Evolutionary conservation across 2,113 vertebrate species (phyloP), one percentile per base, ranked within the genome.

Genomic region (Reinhardtius hippoglossoides): DNA sequence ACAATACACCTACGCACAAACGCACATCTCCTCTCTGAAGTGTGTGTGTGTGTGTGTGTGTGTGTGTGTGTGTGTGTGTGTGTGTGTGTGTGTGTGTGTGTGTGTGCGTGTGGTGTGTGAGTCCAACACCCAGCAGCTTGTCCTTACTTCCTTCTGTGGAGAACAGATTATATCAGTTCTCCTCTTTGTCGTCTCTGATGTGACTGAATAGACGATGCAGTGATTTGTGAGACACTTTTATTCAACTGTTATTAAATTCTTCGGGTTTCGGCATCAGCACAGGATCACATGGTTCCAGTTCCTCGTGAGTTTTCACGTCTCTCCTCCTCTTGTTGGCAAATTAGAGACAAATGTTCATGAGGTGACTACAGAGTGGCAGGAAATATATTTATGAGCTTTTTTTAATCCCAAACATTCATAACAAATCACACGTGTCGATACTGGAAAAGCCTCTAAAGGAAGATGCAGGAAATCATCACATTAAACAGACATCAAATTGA

Each of bases 121-220:
- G 35, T 65, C 21, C 74, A 15, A 72, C 63, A 67, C 55, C 44
- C 46, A 42, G 31, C 68, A 76, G 31, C 35, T 40, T 60, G 67
- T 78, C 67, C 70, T 77, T 63, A 80, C 58, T 83, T 65, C 83
- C 76, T 55, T 52, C 76, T 52, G 54, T 40, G 26, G 48, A 73
- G 73, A 86, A 71, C 63, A 6, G 81, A 84, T 87, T 82, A 81
- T 15, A 65, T 23, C 21, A 12, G 37, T 81, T 84, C 58, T 67
- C 50, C 0, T 63, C 12, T 58, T 82, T 83, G 74, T 81, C 57
- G 12, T 76, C 59, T 2, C 50, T 56, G 62, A 67, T 42, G 56
- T n/a, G 48, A 80, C 3, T 31, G 35, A 76, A 42, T 37, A 64
- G 21, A 70, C 57, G 67, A 71, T 44, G 14, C 24, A 26, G 14